These are phyloP conservation scores for Ptyas mucosa DNA, from an alignment of 2,113 vertebrate genomes.

Conservation along the genomic window DNA sequence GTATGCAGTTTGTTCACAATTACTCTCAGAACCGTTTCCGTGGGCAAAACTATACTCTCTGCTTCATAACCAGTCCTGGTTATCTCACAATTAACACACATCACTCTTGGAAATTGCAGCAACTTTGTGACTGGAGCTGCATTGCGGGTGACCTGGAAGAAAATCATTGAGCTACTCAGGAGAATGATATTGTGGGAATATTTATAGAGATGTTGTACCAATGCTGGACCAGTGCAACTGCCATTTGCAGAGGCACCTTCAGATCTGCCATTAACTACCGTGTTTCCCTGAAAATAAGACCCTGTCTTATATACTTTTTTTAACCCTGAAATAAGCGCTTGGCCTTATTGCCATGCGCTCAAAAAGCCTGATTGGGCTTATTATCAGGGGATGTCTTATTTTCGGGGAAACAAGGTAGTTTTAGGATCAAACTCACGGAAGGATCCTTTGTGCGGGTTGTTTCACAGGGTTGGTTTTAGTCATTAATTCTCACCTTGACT, in stretches of 20 bases:
- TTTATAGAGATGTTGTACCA: background rate
- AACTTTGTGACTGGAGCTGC: background rate
- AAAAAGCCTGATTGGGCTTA: no score
- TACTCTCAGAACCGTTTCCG: no score
- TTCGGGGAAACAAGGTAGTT: no score
- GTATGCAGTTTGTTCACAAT: no score
- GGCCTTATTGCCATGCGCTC: no score
- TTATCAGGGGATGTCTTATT: no score
- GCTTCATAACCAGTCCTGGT: no score
- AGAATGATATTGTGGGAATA: background rate
- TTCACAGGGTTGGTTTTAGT: background rate
- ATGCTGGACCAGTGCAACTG: background rate
- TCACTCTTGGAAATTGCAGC: background rate
- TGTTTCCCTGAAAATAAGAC: no score
- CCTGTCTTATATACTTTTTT: no score
- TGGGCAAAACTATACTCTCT: no score
- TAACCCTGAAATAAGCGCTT: no score
- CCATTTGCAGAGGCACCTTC: background rate
- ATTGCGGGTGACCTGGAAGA: background rate
- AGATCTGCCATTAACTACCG: background rate
- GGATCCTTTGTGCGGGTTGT: background rate
- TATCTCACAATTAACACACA: no score
- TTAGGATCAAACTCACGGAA: background rate
- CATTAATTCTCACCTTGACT: background rate
- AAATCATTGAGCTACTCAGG: background rate